A percentile compares a stretch with the other conserved stretches of the same genome.
phyloP scores from a whole-genome alignment of 2,797 vertebrate genomes.

The Mormyrops boulengeri region DNA sequence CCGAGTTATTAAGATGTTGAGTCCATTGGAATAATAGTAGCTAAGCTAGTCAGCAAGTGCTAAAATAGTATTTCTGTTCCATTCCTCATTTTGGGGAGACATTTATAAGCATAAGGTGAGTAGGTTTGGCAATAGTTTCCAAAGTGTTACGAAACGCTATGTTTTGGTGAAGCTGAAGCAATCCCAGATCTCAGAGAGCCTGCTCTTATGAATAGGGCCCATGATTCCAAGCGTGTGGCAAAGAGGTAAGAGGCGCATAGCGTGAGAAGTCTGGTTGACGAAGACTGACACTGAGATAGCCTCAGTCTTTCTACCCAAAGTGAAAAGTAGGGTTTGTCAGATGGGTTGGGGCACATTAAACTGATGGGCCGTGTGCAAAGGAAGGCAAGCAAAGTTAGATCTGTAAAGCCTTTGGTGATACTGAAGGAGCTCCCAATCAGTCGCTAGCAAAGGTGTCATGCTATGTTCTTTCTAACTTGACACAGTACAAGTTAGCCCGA shows the following conservation, averaged over 20 bases:
- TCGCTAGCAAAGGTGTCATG: neutral
- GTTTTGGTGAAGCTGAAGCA: neutral
- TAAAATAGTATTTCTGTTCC: neutral
- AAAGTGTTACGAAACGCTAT: neutral
- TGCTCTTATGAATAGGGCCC: conserved; percentile 43
- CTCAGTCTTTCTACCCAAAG: conserved; percentile 20
- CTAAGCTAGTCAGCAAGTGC: neutral
- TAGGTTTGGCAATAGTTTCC: neutral
- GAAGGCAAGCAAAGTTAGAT: neutral
- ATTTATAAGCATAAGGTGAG: neutral
- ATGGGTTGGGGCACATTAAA: neutral
- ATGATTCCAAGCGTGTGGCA: conserved; percentile 35
- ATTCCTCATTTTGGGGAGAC: neutral
- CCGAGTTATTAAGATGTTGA: neutral
- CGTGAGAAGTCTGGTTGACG: conserved; percentile 12
- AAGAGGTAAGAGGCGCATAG: conserved; percentile 22
- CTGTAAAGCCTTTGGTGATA: neutral
- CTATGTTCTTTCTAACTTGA: neutral
- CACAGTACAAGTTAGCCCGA: neutral
- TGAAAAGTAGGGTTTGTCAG: neutral
- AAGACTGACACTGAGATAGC: neutral
- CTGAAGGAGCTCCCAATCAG: neutral
- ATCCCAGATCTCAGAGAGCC: neutral
- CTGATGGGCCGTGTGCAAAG: conserved; percentile 8
- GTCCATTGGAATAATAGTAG: neutral